These are phyloP conservation scores for Pocillopora verrucosa DNA, from an alignment of 64 coral and sea anemone genomes.

Conservation along the genomic window DNA sequence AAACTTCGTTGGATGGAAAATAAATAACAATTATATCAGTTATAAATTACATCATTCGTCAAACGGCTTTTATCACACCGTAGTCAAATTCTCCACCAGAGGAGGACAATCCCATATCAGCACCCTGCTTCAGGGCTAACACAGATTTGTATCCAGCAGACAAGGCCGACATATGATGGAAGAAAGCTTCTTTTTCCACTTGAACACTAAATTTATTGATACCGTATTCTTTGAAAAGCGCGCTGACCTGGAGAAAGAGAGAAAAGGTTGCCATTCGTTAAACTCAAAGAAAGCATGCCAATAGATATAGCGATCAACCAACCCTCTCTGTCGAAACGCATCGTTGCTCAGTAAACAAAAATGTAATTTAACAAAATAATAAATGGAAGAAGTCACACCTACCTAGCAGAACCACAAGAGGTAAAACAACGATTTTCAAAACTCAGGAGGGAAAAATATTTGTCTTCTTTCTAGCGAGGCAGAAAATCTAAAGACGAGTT, in stretches of 20 bases:
- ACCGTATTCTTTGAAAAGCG: conserved; percentile 88
- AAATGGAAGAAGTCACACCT: too few species aligned
- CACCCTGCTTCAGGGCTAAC: conserved; percentile 77
- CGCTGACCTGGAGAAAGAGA: conserved; percentile 56
- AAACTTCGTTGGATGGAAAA: not conserved
- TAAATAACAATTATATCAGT: not conserved
- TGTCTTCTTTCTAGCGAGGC: too few species aligned
- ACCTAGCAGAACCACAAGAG: too few species aligned
- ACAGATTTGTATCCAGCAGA: conserved; percentile 99
- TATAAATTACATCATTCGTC: not conserved
- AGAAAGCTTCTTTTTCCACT: conserved; percentile 97
- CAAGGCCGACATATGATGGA: conserved; percentile 95
- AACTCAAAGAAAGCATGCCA: too few species aligned
- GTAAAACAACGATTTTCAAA: too few species aligned
- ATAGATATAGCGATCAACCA: too few species aligned
- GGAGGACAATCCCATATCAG: conserved; percentile 65
- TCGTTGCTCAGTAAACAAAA: too few species aligned
- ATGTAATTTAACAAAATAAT: too few species aligned
- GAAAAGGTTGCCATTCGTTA: not conserved
- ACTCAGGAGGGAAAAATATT: too few species aligned
- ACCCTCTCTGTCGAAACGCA: too few species aligned
- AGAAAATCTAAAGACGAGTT: too few species aligned
- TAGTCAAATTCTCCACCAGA: conserved; percentile 58
- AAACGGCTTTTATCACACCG: conserved; percentile 89
- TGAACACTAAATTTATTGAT: conserved; percentile 79